A percentile compares a stretch with the other conserved stretches of the same genome.
phyloP scores from a whole-genome alignment of 2,888 invertebrate species.

The Portevinia maculata region DNA sequence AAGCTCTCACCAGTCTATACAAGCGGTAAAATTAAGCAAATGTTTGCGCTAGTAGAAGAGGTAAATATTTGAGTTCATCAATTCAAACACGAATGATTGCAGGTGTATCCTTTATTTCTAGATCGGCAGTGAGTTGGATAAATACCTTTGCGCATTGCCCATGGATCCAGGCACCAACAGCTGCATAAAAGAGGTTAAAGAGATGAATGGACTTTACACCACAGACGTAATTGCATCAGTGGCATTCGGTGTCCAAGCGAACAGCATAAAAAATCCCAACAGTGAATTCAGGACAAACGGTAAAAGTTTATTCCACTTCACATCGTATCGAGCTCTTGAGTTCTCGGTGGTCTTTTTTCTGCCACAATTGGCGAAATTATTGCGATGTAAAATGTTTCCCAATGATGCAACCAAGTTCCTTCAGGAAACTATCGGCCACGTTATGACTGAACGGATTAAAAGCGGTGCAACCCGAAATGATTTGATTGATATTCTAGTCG shows the following conservation, averaged over 20 bases:
- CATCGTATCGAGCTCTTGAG: conserved; percentile 67
- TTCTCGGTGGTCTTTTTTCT: conserved; percentile 75
- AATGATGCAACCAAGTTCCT: conserved; percentile 77
- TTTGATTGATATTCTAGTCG: conserved; percentile 82
- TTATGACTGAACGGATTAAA: conserved; percentile 79
- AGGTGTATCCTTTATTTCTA: too few relatives aligned
- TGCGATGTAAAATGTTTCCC: conserved; percentile 75
- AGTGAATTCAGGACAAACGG: conserved; percentile 76
- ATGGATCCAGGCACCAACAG: neutral
- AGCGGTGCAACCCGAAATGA: conserved; percentile 80
- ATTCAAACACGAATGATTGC: too few relatives aligned
- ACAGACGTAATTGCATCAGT: conserved; percentile 77
- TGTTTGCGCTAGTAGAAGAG: conserved; percentile 79
- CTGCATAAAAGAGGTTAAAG: conserved; percentile 71
- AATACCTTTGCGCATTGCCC: conserved; percentile 20
- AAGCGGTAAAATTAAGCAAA: conserved; percentile 80
- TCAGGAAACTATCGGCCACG: conserved; percentile 78
- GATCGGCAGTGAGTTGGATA: conserved; percentile 76
- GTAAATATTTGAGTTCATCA: conserved; percentile 70
- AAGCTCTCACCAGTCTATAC: conserved; percentile 83
- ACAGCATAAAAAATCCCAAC: conserved; percentile 76
- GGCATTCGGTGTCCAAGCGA: conserved; percentile 76
- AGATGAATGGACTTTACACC: conserved; percentile 74
- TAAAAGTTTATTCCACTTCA: conserved; percentile 73
- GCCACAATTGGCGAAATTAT: conserved; percentile 72